phyloP scores from a whole-genome alignment of 1,140 invertebrate genomes.

The Megalopta genalis region DNA sequence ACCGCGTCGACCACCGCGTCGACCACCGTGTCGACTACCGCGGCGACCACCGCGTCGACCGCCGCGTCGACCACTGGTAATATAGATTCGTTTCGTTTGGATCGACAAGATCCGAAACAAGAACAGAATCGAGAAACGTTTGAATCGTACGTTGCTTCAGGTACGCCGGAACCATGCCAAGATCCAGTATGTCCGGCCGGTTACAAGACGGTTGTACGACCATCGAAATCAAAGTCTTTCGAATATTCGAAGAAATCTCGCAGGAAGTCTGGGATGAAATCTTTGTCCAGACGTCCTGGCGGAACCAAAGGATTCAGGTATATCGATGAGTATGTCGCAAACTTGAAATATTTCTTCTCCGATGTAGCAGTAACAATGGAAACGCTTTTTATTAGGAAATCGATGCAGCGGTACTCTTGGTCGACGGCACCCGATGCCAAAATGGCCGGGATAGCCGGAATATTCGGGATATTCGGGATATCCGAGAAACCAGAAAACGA shows the following conservation, averaged over 20 bases:
- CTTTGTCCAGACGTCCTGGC: neutral
- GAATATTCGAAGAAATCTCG: neutral
- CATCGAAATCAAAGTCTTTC: neutral
- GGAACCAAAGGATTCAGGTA: slow-evolving; percentile 30
- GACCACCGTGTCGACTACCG: neutral
- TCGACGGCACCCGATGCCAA: neutral
- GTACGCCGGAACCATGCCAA: slow-evolving; percentile 68
- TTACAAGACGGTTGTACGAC: slow-evolving; percentile 79
- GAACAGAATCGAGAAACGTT: too few relatives aligned
- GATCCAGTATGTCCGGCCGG: slow-evolving; percentile 82
- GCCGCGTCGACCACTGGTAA: neutral
- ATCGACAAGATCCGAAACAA: too few relatives aligned
- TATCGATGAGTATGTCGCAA: too few relatives aligned
- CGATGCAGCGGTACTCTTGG: neutral
- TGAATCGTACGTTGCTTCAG: neutral
- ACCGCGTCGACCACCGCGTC: neutral
- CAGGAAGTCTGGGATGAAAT: slow-evolving; percentile 13
- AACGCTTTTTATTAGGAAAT: slow-evolving; percentile 10
- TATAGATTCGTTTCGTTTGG: too few relatives aligned
- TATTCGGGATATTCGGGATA: too few relatives aligned
- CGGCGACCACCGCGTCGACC: neutral
- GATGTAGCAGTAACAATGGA: neutral
- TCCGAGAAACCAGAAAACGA: slow-evolving; percentile 5
- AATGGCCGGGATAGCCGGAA: too few relatives aligned
- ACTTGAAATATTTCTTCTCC: too few relatives aligned